Conservation (phyloP, 2,113 vertebrate species). For the Halcyon malimbica region DNA sequence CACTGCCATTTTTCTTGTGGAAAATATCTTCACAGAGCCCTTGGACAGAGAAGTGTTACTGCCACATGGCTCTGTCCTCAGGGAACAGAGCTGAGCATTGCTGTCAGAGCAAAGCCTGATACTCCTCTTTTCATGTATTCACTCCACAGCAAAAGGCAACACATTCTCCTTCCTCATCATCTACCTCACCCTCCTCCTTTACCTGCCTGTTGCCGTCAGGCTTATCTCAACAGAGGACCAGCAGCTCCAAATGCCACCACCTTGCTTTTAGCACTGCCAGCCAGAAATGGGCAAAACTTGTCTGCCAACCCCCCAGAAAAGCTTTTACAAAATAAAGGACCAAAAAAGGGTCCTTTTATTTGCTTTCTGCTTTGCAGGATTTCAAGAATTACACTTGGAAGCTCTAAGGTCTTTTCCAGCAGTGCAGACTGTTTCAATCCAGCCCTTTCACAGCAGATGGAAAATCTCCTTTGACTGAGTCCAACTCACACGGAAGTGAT, state of each 20-base stretch:
- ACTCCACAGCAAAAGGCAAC: not conserved
- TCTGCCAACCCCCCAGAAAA: not conserved
- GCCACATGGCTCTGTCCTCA: not conserved
- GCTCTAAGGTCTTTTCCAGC: not conserved
- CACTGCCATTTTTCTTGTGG: not conserved
- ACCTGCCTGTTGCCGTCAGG: not conserved
- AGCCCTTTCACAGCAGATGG: not conserved
- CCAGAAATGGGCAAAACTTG: not conserved
- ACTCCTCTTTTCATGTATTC: not conserved
- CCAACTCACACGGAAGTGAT: not conserved
- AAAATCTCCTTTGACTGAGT: not conserved
- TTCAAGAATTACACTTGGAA: not conserved
- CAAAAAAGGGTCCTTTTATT: not conserved
- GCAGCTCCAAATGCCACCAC: not conserved
- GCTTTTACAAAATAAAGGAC: too few relatives aligned
- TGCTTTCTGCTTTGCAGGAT: not conserved
- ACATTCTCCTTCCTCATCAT: not conserved
- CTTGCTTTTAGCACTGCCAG: not conserved
- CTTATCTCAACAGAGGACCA: rapidly evolving
- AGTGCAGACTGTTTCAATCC: not conserved
- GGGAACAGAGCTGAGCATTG: not conserved
- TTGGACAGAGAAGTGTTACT: not conserved
- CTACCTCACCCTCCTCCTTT: not conserved
- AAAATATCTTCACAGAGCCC: not conserved
- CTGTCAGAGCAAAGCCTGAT: not conserved